Evolutionary conservation across 2,888 invertebrate genomes (phyloP).

Genomic region (Tachina fera): DNA sequence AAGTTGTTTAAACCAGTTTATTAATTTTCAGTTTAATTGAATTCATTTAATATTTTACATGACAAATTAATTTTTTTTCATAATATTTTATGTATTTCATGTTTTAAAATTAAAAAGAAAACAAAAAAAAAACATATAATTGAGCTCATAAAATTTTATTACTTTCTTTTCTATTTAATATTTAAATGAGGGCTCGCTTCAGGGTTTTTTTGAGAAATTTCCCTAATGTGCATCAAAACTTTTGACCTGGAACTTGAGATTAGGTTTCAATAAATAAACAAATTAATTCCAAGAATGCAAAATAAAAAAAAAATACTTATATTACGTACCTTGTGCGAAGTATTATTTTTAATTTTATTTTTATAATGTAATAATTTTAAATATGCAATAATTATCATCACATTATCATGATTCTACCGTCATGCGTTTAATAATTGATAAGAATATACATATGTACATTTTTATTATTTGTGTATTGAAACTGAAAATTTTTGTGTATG

Average conservation of each 20-base stretch:
- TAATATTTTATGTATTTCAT: neutral
- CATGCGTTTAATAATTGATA: slow-evolving; percentile 10
- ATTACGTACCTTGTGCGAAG: neutral
- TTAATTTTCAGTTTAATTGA: neutral
- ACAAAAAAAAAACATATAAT: no score
- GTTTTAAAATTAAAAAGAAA: neutral
- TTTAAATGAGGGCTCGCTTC: slow-evolving; percentile 6
- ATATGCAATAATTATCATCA: neutral
- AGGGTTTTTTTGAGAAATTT: slow-evolving; percentile 34
- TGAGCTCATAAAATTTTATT: slow-evolving; percentile 1
- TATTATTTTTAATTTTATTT: slow-evolving; percentile 22
- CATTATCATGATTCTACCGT: neutral
- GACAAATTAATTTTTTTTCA: neutral
- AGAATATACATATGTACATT: neutral
- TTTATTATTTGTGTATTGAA: no score
- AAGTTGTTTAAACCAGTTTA: neutral
- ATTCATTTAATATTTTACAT: neutral
- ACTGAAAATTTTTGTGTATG: neutral
- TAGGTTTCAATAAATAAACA: slow-evolving; percentile 41
- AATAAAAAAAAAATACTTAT: neutral
- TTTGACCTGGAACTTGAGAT: slow-evolving; percentile 42
- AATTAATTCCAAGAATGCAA: slow-evolving; percentile 44
- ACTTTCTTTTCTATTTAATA: neutral
- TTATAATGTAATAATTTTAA: neutral
- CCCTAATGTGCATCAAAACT: neutral